phyloP scores from a whole-genome alignment of 1,140 invertebrate species.

The Adelges cooleyi region DNA sequence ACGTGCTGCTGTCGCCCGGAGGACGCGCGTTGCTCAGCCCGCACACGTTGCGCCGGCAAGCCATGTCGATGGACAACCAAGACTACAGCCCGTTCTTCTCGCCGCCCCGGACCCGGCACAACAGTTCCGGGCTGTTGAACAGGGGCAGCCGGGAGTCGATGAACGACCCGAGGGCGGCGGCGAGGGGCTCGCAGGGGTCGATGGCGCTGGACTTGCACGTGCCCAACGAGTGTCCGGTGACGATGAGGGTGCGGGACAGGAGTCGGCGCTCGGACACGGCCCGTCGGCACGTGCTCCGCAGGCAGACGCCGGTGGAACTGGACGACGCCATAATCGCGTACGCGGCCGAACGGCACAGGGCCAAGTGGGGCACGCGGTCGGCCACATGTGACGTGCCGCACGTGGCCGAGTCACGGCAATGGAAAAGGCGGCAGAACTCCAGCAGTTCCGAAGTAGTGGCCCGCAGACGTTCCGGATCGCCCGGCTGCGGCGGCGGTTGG shows the following conservation, averaged over 20 bases:
- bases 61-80: slow-evolving; percentile 51
- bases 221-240: slow-evolving; percentile 51
- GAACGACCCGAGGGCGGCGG: slow-evolving; percentile 44
- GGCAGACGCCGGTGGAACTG: slow-evolving; percentile 59
- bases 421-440: background rate
- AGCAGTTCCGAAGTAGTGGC: slow-evolving; percentile 10
- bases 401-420: background rate
- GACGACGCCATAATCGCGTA: slow-evolving; percentile 42
- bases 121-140: slow-evolving; percentile 3
- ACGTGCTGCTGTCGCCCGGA: slow-evolving; percentile 13
- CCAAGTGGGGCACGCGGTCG: slow-evolving; percentile 16
- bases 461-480: background rate
- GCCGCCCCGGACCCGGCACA: slow-evolving; percentile 32
- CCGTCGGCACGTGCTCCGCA: slow-evolving; percentile 55
- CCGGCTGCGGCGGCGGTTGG: background rate
- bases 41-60: slow-evolving; percentile 44
- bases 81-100: slow-evolving; percentile 35
- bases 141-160: slow-evolving; percentile 27
- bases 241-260: slow-evolving; percentile 52
- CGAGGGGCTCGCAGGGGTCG: slow-evolving; percentile 51
- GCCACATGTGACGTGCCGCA: slow-evolving; percentile 12
- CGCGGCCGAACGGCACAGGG: slow-evolving; percentile 31
- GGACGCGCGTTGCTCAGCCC: slow-evolving; percentile 48
- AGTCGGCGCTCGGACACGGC: slow-evolving; percentile 51
- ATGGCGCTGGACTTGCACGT: slow-evolving; percentile 61